Percentiles rank a stretch among this genome's conserved stretches.
Evolutionary conservation across 2,888 invertebrate species (phyloP).

Genomic region (Lepidonotus clava): DNA sequence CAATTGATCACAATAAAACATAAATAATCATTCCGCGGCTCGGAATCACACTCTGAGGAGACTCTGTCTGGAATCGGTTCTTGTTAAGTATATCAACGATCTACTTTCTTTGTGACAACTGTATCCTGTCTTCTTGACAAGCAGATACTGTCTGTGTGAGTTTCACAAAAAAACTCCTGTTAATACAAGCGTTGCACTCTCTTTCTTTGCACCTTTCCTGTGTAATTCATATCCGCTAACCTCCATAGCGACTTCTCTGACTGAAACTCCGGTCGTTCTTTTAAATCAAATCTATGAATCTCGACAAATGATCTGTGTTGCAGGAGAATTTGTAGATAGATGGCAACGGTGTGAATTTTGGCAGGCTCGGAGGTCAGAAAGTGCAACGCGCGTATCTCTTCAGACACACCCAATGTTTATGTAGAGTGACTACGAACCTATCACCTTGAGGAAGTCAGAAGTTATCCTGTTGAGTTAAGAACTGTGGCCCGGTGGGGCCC

Average conservation of each 20-base stretch:
- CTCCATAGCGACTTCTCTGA: no score
- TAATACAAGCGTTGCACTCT: no score
- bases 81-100: background rate
- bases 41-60: background rate
- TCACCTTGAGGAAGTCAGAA: background rate
- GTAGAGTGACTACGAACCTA: background rate
- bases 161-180: background rate
- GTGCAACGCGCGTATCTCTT: background rate
- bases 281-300: no score
- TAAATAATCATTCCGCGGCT: background rate
- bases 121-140: background rate
- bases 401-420: background rate
- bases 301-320: no score
- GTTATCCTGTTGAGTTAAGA: background rate
- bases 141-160: no score
- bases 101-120: background rate
- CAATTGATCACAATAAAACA: background rate
- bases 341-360: no score
- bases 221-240: no score
- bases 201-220: no score
- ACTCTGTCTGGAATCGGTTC: background rate
- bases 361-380: background rate
- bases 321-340: no score
- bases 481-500: background rate
- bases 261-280: no score